Base-by-base conservation (phyloP, 2,113 vertebrate species). In the Lophochroa leadbeateri region DNA sequence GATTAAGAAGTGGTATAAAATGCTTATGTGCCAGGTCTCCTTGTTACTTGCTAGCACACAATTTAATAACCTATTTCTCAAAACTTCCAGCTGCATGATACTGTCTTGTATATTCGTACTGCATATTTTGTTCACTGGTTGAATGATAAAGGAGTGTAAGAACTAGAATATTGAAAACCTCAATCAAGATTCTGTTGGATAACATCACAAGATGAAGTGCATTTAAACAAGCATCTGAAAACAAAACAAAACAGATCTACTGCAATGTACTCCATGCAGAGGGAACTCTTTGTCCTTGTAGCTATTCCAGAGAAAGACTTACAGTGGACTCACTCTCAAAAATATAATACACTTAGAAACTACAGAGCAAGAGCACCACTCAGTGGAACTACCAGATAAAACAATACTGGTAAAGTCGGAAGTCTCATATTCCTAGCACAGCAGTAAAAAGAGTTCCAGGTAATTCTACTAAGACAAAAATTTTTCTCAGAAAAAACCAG, bases 311-410 rank as follows among this genome's bases (percentile, higher is more conserved):
- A 50, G 21, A 74, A 88, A 67, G 16, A 85, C 91, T 79, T 86
- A 86, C 20, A 72, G n/a, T 7, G 31, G 72, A 49, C 35, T 44
- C 21, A 46, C 29, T 21, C 43, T 60, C 55, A 71, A 78, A 94
- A 86, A 77, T 10, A 43, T 3, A 53, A 86, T 0, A 43, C n/a
- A n/a, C n/a, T 82, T 23, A 3, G 28, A 41, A 96, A 77, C 21
- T 13, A 82, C 84, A 97, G 96, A 69, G 49, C 96, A 96, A 97
- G 86, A 97, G 97, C 95, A 70, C 98, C 98, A 97, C 97, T 53
- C 33, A 92, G 98, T 98, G 98, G 98, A 79, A 57, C 24, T 76
- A 67, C 19, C 23, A 90, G 49, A 72, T 21, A 86, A 77, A 88
- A 63, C 35, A 90, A 27, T 27, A n/a, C 12, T 31, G 33, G 14